Evolutionary conservation across 2,113 vertebrate species (phyloP).

Genomic region (Chamaea fasciata): DNA sequence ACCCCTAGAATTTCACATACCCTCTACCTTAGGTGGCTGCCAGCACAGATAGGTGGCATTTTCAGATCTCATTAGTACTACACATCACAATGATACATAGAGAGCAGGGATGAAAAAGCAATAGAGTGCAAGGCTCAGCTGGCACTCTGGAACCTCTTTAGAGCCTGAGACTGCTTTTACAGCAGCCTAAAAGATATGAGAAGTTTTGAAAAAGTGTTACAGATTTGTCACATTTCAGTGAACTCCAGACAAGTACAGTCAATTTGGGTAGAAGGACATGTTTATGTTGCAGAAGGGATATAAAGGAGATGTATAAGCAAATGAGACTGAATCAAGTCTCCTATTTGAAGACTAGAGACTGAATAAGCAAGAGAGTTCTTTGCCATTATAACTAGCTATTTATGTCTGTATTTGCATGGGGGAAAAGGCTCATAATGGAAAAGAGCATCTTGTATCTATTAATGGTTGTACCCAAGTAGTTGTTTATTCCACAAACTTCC

Average conservation of each 20-base stretch:
- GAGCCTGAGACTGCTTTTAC: background rate
- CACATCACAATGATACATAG: background rate
- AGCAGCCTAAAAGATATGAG: background rate
- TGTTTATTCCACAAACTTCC: background rate
- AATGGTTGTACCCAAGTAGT: background rate
- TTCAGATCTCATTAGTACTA: background rate
- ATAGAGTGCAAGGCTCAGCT: background rate
- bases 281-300: background rate
- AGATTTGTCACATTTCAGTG: background rate
- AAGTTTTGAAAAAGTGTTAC: background rate
- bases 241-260: background rate
- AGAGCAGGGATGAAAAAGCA: background rate
- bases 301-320: background rate
- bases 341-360: background rate
- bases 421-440: background rate
- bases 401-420: background rate
- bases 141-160: background rate
- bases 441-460: background rate
- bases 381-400: background rate
- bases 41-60: background rate
- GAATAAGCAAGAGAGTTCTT: background rate
- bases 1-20: background rate
- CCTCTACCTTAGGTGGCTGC: background rate
- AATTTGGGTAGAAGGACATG: background rate
- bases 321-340: background rate